Base-by-base conservation (phyloP, 1,140 invertebrate species). In the Pogonomyrmex barbatus region DNA sequence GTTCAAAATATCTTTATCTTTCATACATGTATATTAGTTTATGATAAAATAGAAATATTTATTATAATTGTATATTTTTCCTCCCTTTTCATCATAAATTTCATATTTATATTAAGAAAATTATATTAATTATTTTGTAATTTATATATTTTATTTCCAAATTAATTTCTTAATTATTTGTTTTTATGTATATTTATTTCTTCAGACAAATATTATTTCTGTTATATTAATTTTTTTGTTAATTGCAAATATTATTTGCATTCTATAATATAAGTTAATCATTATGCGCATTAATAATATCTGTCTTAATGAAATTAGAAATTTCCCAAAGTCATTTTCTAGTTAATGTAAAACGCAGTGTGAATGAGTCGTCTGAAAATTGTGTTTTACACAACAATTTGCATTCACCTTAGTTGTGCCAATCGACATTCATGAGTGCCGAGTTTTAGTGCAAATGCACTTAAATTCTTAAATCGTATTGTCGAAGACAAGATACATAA, bases 391-490 rank as follows among this genome's bases (percentile, higher is more conserved):
- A 62, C 42, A 81, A 86, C 65, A 83, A 87, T 87, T 84, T 82
- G 82, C 81, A 84, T 87, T 75, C 42, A 52, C 65, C 52, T 85
- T 73, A 73, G 54, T 58, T 47, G 79, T 47, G 33, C 54, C 68
- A n/a, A 60, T 39, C 30, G 78, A 39, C 68, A 87, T 87, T 88
- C 86, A 84, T 52, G 87, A 84, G 63, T 36, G 14, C 36, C 52
- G 42, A 85, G 71, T 65, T 77, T 76, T 56, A 56, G 62, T 65
- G 63, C 71, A 3, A 4, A 82, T 79, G 67, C 73, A 56, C 75
- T 78, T 88, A 84, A 88, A 89, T 89, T 79, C 62, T 73, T 79
- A 86, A 85, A 73, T 50, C 81, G 60, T 30, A 85, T 85, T 85
- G 73, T 78, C 12, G 73, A 65, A 65, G 6, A 62, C 50, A 54